Conservation (phyloP, 1,140 invertebrate species). For the Eupristina koningsbergeri region DNA sequence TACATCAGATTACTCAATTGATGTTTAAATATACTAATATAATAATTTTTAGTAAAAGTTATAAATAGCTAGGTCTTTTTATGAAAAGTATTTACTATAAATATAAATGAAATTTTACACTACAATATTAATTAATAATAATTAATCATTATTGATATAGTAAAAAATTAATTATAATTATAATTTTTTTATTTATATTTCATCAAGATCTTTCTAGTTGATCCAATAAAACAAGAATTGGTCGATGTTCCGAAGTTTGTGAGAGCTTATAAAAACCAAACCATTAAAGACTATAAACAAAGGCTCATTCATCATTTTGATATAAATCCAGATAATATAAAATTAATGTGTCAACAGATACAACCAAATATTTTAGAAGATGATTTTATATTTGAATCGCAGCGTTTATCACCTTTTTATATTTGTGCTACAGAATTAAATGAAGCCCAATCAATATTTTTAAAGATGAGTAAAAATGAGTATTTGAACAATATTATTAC, state of each 20-base stretch:
- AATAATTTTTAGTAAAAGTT: too few relatives aligned
- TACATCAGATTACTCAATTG: too few relatives aligned
- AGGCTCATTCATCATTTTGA: conserved; percentile 73
- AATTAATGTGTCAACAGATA: conserved; percentile 67
- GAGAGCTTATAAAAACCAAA: conserved; percentile 76
- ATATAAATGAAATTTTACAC: too few relatives aligned
- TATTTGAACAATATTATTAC: conserved; percentile 76
- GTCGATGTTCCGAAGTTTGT: conserved; percentile 78
- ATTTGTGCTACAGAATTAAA: conserved; percentile 20
- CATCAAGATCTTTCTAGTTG: conserved; percentile 76
- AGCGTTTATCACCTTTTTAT: background rate
- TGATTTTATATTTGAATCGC: conserved; percentile 29
- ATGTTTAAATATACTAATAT: too few relatives aligned
- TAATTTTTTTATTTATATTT: background rate
- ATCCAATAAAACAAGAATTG: conserved; percentile 76
- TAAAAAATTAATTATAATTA: too few relatives aligned
- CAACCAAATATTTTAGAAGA: conserved; percentile 30
- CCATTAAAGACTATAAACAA: conserved; percentile 77
- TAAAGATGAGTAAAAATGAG: conserved; percentile 70
- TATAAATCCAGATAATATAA: conserved; percentile 71
- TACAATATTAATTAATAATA: too few relatives aligned
- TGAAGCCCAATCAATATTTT: conserved; percentile 61
- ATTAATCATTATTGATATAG: too few relatives aligned
- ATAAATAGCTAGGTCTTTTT: too few relatives aligned
- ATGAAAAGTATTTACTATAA: too few relatives aligned